Conservation (phyloP, 1,140 invertebrate species). For the Drosophila ogumai region DNA sequence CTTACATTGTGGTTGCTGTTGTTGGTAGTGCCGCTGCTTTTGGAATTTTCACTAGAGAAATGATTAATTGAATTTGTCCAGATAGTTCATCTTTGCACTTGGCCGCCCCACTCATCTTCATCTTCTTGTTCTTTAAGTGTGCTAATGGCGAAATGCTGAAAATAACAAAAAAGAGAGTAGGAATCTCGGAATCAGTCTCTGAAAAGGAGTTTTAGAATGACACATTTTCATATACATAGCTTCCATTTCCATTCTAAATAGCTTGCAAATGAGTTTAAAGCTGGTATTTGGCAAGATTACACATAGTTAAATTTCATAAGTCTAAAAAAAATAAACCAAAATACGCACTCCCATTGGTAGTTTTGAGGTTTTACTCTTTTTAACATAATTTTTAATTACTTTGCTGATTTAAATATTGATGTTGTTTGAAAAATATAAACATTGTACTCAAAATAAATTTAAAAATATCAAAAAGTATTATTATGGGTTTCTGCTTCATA, state of each 20-base stretch:
- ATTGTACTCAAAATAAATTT: too few species aligned
- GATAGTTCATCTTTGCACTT: constrained; percentile 78
- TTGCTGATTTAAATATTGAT: too few species aligned
- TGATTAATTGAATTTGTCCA: constrained; percentile 79
- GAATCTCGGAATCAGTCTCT: background rate
- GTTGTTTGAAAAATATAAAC: too few species aligned
- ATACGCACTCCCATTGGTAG: too few species aligned
- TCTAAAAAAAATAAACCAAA: too few species aligned
- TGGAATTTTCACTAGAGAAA: constrained; percentile 77
- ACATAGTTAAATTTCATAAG: too few species aligned
- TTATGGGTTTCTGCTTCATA: background rate
- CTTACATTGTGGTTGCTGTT: constrained; percentile 36
- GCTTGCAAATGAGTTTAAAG: background rate
- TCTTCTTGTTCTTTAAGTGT: constrained; percentile 26
- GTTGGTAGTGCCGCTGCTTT: constrained; percentile 29
- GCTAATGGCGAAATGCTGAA: constrained; percentile 2
- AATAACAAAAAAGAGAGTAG: background rate
- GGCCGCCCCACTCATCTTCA: constrained; percentile 31
- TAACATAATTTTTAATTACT: too few species aligned
- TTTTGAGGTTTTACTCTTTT: too few species aligned
- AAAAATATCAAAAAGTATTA: background rate
- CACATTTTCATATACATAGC: background rate
- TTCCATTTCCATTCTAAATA: background rate
- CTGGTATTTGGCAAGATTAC: too few species aligned
- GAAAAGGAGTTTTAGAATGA: background rate